Conservation (phyloP, 2,888 invertebrate genomes). For the Drosophila hamatofila region DNA sequence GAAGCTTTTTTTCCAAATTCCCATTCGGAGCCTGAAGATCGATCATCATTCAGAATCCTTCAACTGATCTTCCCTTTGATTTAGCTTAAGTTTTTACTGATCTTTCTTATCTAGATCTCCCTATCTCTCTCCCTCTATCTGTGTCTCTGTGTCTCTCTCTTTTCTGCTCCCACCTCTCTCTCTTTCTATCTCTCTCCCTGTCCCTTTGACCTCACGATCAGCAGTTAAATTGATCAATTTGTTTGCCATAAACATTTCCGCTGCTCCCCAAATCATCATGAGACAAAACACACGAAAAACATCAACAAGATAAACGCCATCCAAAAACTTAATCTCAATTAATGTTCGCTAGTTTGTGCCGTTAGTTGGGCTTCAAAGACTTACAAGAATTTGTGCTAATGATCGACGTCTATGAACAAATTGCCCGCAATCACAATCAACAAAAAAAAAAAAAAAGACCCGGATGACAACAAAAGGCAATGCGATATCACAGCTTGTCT, state of each 20-base stretch:
- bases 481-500: conserved; percentile 39
- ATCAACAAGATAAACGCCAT: conserved; percentile 32
- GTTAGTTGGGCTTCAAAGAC: conserved; percentile 35
- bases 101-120: neutral
- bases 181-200: neutral
- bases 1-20: neutral
- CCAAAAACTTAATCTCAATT: conserved; percentile 28
- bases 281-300: conserved; percentile 32
- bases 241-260: neutral
- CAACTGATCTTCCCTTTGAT: neutral
- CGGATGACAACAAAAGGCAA: conserved; percentile 55
- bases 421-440: conserved; percentile 69
- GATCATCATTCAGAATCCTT: neutral
- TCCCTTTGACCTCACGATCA: neutral
- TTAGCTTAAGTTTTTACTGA: neutral
- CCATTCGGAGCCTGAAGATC: neutral
- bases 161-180: neutral
- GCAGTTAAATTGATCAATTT: conserved; percentile 11
- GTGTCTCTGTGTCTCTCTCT: too few species aligned
- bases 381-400: conserved; percentile 68
- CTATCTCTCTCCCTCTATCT: neutral
- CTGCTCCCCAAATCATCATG: neutral
- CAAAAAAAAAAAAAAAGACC: conserved; percentile 41
- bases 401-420: conserved; percentile 77
- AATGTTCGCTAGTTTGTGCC: conserved; percentile 3